Conservation (phyloP, 2,797 vertebrate species). For the Coregonus ussuriensis region DNA sequence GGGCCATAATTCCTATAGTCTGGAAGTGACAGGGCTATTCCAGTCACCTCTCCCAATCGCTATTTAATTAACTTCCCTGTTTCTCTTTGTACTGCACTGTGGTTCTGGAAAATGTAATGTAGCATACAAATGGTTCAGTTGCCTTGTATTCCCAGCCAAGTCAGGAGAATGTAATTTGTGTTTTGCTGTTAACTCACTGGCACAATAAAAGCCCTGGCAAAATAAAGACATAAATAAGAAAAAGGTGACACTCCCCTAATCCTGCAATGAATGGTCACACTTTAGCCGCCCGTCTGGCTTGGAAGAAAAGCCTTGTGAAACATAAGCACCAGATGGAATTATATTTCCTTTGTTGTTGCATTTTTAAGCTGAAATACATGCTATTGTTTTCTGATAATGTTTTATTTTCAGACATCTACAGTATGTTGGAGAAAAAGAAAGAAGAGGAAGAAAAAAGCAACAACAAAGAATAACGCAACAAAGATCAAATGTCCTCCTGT, state of each 20-base stretch:
- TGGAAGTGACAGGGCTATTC: conserved; percentile 29
- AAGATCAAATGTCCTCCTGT: conserved; percentile 13
- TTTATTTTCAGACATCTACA: conserved; percentile 23
- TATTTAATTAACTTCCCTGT: conserved; percentile 50
- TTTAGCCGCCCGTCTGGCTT: background rate
- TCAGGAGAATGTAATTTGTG: conserved; percentile 40
- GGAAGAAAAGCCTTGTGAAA: background rate
- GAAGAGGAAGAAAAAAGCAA: conserved; percentile 1
- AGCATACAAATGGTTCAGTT: conserved; percentile 32
- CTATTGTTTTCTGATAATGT: conserved; percentile 26
- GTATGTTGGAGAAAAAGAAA: conserved; percentile 13
- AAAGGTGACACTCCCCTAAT: conserved; percentile 30
- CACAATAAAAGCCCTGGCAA: conserved; percentile 33
- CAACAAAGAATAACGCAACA: conserved; percentile 8
- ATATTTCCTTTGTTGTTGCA: conserved; percentile 24
- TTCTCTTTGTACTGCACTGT: conserved; percentile 36
- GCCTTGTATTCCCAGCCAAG: conserved; percentile 31
- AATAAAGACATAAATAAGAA: conserved; percentile 39
- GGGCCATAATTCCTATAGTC: conserved; percentile 38
- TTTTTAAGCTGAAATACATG: conserved; percentile 15
- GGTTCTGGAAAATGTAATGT: conserved; percentile 40
- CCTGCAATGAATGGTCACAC: conserved; percentile 14
- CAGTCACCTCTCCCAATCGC: conserved; percentile 31
- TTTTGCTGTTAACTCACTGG: conserved; percentile 14
- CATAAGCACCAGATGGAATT: conserved; percentile 27